These are phyloP conservation scores for Drosophila orosa DNA, from an alignment of 1,140 invertebrate species.

Conservation along the genomic window DNA sequence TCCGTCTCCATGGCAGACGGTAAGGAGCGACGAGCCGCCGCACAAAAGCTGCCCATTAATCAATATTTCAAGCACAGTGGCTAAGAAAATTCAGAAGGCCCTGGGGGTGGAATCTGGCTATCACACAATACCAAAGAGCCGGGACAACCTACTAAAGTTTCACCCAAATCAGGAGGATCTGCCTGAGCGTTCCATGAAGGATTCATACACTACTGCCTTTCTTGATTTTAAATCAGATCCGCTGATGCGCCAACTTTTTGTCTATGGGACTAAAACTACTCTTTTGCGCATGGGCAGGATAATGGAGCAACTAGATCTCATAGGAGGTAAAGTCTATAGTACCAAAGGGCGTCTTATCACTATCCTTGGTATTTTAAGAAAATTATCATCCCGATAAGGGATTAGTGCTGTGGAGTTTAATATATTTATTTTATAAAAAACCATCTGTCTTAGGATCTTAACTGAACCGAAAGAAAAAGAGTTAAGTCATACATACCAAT, in stretches of 20 bases:
- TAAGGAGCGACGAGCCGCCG: background rate
- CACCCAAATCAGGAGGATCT: constrained; percentile 76
- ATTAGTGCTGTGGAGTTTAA: background rate
- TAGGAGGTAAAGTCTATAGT: constrained; percentile 86
- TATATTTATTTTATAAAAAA: background rate
- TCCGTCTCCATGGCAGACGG: constrained; percentile 48
- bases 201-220: constrained; percentile 88
- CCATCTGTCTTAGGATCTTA: no score
- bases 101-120: constrained; percentile 67
- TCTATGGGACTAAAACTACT: constrained; percentile 86
- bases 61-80: constrained; percentile 35
- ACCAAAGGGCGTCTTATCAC: background rate
- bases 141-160: constrained; percentile 63
- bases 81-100: constrained; percentile 40
- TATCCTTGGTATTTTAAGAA: background rate
- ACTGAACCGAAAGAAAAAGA: background rate
- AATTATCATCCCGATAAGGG: background rate
- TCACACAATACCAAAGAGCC: constrained; percentile 55
- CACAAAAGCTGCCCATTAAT: background rate
- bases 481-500: background rate
- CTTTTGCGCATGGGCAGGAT: constrained; percentile 89
- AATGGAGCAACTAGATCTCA: constrained; percentile 92
- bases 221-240: constrained; percentile 88
- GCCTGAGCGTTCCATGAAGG: constrained; percentile 85
- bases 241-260: constrained; percentile 87